Evolutionary conservation across 2,888 invertebrate species (phyloP).

Genomic region (Polydrusus pterygomalis): DNA sequence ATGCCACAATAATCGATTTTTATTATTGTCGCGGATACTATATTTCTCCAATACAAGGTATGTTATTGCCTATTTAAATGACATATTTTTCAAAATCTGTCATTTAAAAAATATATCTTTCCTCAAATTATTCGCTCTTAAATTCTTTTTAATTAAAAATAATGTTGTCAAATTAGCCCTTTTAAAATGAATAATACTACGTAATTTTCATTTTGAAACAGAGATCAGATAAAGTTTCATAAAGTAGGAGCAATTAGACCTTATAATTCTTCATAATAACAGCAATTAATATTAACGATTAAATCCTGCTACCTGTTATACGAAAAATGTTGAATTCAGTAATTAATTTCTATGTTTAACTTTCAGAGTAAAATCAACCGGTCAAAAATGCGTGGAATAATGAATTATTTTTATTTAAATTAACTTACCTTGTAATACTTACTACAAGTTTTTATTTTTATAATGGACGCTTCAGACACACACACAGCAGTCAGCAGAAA

Average conservation of each 20-base stretch:
- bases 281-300: slow-evolving; percentile 45
- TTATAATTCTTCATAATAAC: slow-evolving; percentile 33
- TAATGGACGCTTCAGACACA: too few relatives aligned
- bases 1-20: too few relatives aligned
- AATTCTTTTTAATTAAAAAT: slow-evolving; percentile 2
- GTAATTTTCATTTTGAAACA: slow-evolving; percentile 32
- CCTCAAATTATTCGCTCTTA: neutral
- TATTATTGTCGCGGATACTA: too few relatives aligned
- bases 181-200: slow-evolving; percentile 30
- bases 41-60: too few relatives aligned
- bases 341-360: neutral
- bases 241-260: slow-evolving; percentile 48
- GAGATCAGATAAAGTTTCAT: slow-evolving; percentile 45
- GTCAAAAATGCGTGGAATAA: neutral
- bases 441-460: too few relatives aligned
- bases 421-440: neutral
- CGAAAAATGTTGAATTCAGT: slow-evolving; percentile 1
- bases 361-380: neutral
- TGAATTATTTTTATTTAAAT: neutral
- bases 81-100: too few relatives aligned
- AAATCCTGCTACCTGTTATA: slow-evolving; percentile 26
- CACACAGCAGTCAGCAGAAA: too few relatives aligned
- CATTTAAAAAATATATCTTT: neutral
- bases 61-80: too few relatives aligned
- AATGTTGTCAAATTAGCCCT: slow-evolving; percentile 13